phyloP scores from a whole-genome alignment of 2,113 vertebrate species.

The Notothenia rossii region DNA sequence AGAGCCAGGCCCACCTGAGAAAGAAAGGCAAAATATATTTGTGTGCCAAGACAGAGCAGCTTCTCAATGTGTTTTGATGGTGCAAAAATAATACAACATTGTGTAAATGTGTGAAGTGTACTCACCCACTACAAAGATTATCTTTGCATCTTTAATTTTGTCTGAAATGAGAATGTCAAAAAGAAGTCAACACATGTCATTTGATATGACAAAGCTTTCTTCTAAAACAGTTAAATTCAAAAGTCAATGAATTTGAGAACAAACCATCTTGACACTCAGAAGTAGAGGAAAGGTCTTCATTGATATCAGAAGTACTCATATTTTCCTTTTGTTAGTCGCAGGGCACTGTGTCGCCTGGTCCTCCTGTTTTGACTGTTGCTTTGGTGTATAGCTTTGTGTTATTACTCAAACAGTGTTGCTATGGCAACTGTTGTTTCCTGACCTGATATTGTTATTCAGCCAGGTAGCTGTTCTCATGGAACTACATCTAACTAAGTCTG shows the following conservation, averaged over 20 bases:
- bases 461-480: neutral
- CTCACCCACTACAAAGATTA: slow-evolving; percentile 99
- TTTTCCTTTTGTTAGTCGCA: slow-evolving; percentile 46
- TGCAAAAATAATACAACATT: neutral
- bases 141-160: slow-evolving; percentile 94
- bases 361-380: slow-evolving; percentile 16
- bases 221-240: neutral
- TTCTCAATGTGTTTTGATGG: neutral
- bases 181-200: neutral
- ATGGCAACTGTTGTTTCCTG: slow-evolving; percentile 74
- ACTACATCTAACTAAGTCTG: neutral
- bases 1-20: slow-evolving; percentile 94
- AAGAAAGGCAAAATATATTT: neutral
- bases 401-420: slow-evolving; percentile 65
- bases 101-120: slow-evolving; percentile 33
- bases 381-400: slow-evolving; percentile 28
- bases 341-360: neutral
- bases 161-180: slow-evolving; percentile 81
- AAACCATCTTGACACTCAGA: slow-evolving; percentile 25
- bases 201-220: neutral
- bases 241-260: slow-evolving; percentile 1
- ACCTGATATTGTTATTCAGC: neutral
- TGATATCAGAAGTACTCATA: neutral
- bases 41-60: neutral
- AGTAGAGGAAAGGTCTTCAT: no score